Conservation (phyloP, 2,888 invertebrate species). For the Agonopterix heracliana region DNA sequence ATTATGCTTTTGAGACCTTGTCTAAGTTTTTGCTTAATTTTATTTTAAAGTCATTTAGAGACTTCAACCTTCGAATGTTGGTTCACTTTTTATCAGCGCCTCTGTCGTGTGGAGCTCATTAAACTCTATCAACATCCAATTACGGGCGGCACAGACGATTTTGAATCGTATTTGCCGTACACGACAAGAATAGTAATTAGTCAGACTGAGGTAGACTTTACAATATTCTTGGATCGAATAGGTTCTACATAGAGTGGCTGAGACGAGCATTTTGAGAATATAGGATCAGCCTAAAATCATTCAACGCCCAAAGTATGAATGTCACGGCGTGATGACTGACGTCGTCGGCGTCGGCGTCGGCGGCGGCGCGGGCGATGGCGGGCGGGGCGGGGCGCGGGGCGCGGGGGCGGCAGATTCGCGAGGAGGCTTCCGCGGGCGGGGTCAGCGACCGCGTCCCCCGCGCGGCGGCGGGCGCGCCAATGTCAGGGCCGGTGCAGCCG, state of each 20-base stretch:
- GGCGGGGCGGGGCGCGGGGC: slow-evolving; percentile 14
- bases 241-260: no score
- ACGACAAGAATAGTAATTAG: neutral
- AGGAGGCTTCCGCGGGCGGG: slow-evolving; percentile 24
- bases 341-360: slow-evolving; percentile 12
- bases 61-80: neutral
- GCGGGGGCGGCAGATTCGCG: slow-evolving; percentile 17
- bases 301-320: slow-evolving; percentile 35
- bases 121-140: slow-evolving; percentile 2
- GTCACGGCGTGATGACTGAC: slow-evolving; percentile 34
- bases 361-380: slow-evolving; percentile 14
- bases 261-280: no score
- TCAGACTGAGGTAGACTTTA: no score
- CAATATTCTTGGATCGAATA: no score
- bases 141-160: slow-evolving; percentile 3
- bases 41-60: no score
- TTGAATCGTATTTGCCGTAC: slow-evolving; percentile 3
- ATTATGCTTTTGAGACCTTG: no score
- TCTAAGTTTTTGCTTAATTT: no score
- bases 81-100: neutral
- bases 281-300: no score
- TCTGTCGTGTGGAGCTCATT: slow-evolving; percentile 1
- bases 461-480: slow-evolving; percentile 67
- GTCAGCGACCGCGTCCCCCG: slow-evolving; percentile 43
- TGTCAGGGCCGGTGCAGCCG: slow-evolving; percentile 76